A percentile compares a stretch with the other conserved stretches of the same genome.
Conservation (phyloP, 2,797 vertebrate species). For the Chloroceryle inda region DNA sequence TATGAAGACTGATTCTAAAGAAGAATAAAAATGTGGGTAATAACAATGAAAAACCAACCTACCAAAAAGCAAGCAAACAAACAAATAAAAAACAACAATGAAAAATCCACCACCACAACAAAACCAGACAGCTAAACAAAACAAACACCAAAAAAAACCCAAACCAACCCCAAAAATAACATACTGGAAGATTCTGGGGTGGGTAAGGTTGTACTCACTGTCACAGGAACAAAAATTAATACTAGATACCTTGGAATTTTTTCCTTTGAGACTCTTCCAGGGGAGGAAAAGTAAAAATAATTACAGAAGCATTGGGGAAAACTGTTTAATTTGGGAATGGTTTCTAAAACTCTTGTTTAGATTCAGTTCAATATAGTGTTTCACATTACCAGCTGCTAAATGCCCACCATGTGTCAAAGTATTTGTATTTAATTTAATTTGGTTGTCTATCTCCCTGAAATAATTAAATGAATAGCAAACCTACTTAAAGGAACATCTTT, state of each 20-base stretch:
- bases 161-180: neutral
- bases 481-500: constrained; percentile 27
- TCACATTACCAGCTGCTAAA: constrained; percentile 55
- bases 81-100: neutral
- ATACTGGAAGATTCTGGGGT: neutral
- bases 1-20: neutral
- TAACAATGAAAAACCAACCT: neutral
- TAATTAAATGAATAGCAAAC: constrained; percentile 52
- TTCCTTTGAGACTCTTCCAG: neutral
- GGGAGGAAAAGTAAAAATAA: neutral
- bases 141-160: no score
- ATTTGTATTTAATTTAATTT: constrained; percentile 53
- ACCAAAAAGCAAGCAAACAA: no score
- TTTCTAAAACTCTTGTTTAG: constrained; percentile 49
- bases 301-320: neutral
- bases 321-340: neutral
- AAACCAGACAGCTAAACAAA: no score
- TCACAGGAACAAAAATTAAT: neutral
- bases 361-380: constrained; percentile 53
- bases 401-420: constrained; percentile 31
- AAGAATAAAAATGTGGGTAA: neutral
- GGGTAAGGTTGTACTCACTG: neutral
- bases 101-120: no score
- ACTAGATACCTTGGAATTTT: neutral
- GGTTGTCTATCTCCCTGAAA: constrained; percentile 6